Percentiles rank a stretch among this genome's conserved stretches.
Evolutionary conservation across 1,140 invertebrate genomes (phyloP).

Genomic region (Neodiprion virginianus): DNA sequence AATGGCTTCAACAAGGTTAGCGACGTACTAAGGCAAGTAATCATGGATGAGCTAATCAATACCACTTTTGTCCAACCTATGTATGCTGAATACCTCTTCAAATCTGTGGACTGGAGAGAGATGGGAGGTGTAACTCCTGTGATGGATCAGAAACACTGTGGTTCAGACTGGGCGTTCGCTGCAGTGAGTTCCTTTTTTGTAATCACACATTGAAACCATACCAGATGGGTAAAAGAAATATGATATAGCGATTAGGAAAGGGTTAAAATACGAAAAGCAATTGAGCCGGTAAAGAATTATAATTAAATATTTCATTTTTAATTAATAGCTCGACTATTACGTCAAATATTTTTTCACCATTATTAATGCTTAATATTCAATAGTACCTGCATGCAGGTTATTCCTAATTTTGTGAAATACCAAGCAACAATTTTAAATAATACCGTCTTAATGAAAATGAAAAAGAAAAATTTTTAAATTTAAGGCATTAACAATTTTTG

Average conservation of each 20-base stretch:
- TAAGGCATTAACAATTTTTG: background rate
- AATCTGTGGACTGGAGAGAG: conserved; percentile 85
- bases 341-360: background rate
- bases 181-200: conserved; percentile 63
- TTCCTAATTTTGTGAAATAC: conserved; percentile 1
- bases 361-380: background rate
- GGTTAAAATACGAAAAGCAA: too few relatives aligned
- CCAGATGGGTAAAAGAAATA: background rate
- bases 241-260: background rate
- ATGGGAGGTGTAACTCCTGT: conserved; percentile 88
- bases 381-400: conserved; percentile 4
- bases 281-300: too few relatives aligned
- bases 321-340: too few relatives aligned
- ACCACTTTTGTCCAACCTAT: conserved; percentile 77
- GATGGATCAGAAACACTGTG: conserved; percentile 94
- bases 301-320: too few relatives aligned
- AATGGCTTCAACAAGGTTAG: conserved; percentile 81
- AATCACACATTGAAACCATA: background rate
- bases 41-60: conserved; percentile 42
- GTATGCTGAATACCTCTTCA: conserved; percentile 72
- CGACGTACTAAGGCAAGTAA: conserved; percentile 41
- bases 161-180: conserved; percentile 95
- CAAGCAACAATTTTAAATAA: conserved; percentile 7
- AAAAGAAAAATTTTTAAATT: background rate
- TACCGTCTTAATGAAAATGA: background rate